phyloP scores from a whole-genome alignment of 2,113 vertebrate genomes.

The Cinclus mexicanus region DNA sequence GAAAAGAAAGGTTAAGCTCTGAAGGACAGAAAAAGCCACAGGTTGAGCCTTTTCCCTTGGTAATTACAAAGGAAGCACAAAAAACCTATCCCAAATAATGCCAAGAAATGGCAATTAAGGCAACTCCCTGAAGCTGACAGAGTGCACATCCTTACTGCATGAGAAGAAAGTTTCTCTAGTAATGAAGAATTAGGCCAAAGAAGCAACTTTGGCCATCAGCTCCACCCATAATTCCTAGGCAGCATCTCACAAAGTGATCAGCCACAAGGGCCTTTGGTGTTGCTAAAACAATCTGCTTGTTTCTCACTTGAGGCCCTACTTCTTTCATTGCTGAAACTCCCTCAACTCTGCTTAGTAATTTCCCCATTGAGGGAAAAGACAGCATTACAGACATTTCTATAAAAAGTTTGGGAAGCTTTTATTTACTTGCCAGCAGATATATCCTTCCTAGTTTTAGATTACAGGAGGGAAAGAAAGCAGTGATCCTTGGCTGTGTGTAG shows the following conservation, averaged over 20 bases:
- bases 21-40: neutral
- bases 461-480: constrained; percentile 1
- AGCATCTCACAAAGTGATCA: neutral
- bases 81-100: neutral
- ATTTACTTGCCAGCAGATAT: neutral
- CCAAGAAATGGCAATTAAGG: neutral
- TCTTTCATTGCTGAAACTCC: neutral
- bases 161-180: neutral
- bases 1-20: neutral
- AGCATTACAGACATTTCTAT: neutral
- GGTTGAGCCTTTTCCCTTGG: neutral
- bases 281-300: neutral
- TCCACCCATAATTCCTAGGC: neutral
- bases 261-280: neutral
- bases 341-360: neutral
- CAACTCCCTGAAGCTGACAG: neutral
- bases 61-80: neutral
- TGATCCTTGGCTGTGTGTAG: neutral
- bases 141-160: rapidly evolving
- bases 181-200: neutral
- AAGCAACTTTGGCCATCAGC: neutral
- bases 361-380: neutral
- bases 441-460: neutral
- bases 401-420: neutral
- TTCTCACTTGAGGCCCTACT: neutral